Percentiles rank a stretch among this genome's conserved stretches.
Evolutionary conservation across 2,888 invertebrate genomes (phyloP).

Genomic region (Crioceris asparagi): DNA sequence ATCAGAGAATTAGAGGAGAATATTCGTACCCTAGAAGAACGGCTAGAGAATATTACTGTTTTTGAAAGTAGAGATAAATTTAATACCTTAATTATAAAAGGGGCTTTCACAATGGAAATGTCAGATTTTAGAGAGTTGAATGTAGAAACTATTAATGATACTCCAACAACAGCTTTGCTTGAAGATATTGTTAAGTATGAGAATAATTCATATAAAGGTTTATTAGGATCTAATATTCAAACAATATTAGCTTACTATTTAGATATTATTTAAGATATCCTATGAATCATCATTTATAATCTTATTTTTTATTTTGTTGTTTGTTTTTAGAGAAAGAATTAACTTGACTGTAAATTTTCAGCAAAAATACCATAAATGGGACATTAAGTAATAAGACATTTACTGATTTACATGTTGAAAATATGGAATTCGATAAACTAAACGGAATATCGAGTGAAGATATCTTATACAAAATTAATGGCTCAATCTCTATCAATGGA

Average conservation of each 20-base stretch:
- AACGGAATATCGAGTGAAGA: conserved; percentile 25
- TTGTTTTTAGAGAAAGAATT: not conserved
- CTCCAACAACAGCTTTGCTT: conserved; percentile 26
- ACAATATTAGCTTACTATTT: too few species aligned
- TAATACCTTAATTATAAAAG: conserved; percentile 30
- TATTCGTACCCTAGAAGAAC: conserved; percentile 10
- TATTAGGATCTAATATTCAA: too few species aligned
- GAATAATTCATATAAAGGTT: conserved; percentile 6
- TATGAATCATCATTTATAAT: not conserved
- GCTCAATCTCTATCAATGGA: conserved; percentile 23
- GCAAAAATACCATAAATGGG: conserved; percentile 19
- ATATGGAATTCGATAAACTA: conserved; percentile 26
- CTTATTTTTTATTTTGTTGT: not conserved
- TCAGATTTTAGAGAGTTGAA: conserved; percentile 23
- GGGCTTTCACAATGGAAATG: conserved; percentile 18
- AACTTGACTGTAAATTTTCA: conserved; percentile 14
- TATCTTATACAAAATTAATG: conserved; percentile 21
- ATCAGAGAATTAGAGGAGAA: conserved; percentile 2
- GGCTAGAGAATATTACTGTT: conserved; percentile 14
- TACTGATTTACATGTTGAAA: conserved; percentile 23
- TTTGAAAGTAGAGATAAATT: conserved; percentile 8
- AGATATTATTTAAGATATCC: too few species aligned
- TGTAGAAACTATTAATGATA: conserved; percentile 28
- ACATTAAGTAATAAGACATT: conserved; percentile 30
- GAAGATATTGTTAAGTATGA: conserved; percentile 26